A percentile compares a stretch with the other conserved stretches of the same genome.
Evolutionary conservation across 1,140 invertebrate genomes (phyloP).

Genomic region (Philotrypesis tridentata): DNA sequence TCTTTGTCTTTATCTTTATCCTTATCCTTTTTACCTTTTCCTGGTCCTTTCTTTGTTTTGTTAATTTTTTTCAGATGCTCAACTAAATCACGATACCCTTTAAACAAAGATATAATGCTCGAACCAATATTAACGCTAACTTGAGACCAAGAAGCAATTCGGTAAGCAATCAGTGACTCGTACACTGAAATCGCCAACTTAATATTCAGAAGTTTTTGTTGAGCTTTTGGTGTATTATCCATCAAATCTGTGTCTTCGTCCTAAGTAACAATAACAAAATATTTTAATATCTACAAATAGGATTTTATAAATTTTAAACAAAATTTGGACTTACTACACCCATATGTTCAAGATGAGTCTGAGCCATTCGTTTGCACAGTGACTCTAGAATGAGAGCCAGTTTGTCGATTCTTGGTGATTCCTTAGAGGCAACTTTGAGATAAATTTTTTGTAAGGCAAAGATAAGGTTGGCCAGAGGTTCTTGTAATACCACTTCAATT

Average conservation of each 20-base stretch:
- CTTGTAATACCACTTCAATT: slow-evolving; percentile 64
- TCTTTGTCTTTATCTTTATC: slow-evolving; percentile 57
- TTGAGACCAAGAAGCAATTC: slow-evolving; percentile 70
- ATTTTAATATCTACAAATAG: background rate
- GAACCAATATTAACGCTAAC: slow-evolving; percentile 60
- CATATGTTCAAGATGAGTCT: slow-evolving; percentile 65
- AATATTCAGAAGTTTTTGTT: slow-evolving; percentile 70
- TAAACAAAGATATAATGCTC: slow-evolving; percentile 70
- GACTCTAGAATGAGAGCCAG: slow-evolving; percentile 64
- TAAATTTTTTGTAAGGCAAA: slow-evolving; percentile 68
- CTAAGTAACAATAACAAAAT: slow-evolving; percentile 62
- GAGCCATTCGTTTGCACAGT: slow-evolving; percentile 64
- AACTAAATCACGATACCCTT: slow-evolving; percentile 67
- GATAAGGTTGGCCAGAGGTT: slow-evolving; percentile 68
- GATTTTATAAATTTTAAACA: background rate
- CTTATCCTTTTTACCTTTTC: slow-evolving; percentile 67
- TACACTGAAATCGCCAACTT: slow-evolving; percentile 71
- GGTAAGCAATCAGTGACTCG: slow-evolving; percentile 73
- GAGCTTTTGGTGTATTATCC: slow-evolving; percentile 71
- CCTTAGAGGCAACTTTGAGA: slow-evolving; percentile 53
- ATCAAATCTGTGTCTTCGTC: slow-evolving; percentile 69
- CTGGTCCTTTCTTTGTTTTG: slow-evolving; percentile 69
- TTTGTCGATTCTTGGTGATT: slow-evolving; percentile 54
- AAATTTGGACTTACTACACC: slow-evolving; percentile 65
- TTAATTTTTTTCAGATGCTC: slow-evolving; percentile 64